Base-by-base conservation (phyloP, 2,888 invertebrate species). In the Himalopsyche anomala region DNA sequence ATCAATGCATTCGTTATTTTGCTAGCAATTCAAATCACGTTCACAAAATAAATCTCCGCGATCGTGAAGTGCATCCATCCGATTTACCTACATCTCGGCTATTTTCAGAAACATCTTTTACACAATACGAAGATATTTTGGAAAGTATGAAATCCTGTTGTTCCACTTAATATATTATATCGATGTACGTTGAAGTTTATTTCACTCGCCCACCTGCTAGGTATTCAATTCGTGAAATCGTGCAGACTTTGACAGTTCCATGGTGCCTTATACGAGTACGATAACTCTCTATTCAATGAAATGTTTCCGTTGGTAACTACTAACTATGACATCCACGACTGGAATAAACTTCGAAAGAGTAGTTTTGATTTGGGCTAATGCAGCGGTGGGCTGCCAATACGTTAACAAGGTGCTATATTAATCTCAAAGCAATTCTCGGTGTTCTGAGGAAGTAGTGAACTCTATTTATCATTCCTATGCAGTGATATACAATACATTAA, bases 81-180 rank as follows among this genome's bases (percentile, higher is more conserved):
- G 15, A 36, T 74, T 74, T 74, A 74, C 74, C 74, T 36, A 74
- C 74, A 74, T 74, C 74, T 74, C 36, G 38, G 15, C 74, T 74
- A 74, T 74, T 74, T 74, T 74, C 19, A 74, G 36, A 74, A 74
- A 74, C 74, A 28, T 36, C 38, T 36, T 36, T 74, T 5, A 36
- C 8, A 38, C 38, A 15, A 74, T 69, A 28, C 28, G 6, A 45
- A 9, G 45, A 69, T 69, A 15, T 74, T 74, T 74, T 74, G 19
- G 74, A 74, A 74, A 74, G 74, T 74, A 38, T 74, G 11, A 74
- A 74, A 74, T 74, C 74, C 74, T 74, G 74, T 51, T 15, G 51
- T 38, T 15, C 74, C 36, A 74, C 74, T 36, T 74, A n/a, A 74
- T 38, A 74, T 19, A 62, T 62, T 62, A 62, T 9, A 8, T 11